Percentiles rank a stretch among this genome's conserved stretches.
Conservation (phyloP, 1,140 invertebrate genomes). For the Caligus rogercresseyi region DNA sequence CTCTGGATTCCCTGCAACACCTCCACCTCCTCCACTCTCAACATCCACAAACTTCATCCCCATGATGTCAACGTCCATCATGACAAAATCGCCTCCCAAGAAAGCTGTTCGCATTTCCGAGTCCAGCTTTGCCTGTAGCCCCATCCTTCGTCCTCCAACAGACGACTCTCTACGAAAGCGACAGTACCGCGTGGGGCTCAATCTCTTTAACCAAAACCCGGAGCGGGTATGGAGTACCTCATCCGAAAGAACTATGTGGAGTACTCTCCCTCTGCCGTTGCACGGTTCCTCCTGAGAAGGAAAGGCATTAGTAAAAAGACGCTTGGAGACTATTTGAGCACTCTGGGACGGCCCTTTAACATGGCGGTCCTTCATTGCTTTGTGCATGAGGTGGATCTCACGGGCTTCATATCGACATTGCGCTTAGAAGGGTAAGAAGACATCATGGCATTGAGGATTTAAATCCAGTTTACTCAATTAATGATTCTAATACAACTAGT, state of each 20-base stretch:
- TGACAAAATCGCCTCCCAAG: neutral
- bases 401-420: conserved; percentile 92
- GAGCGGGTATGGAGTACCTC: conserved; percentile 87
- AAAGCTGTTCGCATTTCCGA: neutral
- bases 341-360: conserved; percentile 86
- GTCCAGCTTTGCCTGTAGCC: neutral
- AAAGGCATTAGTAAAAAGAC: conserved; percentile 96
- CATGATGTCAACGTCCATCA: neutral
- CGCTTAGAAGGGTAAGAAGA: conserved; percentile 48
- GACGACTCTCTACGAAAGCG: conserved; percentile 35
- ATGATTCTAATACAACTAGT: no score
- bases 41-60: neutral
- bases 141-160: no score
- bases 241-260: conserved; percentile 85
- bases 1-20: neutral
- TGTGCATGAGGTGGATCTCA: conserved; percentile 76
- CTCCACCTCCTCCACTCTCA: neutral
- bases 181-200: conserved; percentile 90
- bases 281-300: conserved; percentile 79
- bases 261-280: conserved; percentile 75
- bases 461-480: no score
- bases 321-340: conserved; percentile 97
- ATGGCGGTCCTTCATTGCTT: conserved; percentile 74
- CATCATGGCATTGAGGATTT: no score
- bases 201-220: conserved; percentile 98